Conservation (phyloP, 2,888 invertebrate genomes). For the Agriotes lineatus region DNA sequence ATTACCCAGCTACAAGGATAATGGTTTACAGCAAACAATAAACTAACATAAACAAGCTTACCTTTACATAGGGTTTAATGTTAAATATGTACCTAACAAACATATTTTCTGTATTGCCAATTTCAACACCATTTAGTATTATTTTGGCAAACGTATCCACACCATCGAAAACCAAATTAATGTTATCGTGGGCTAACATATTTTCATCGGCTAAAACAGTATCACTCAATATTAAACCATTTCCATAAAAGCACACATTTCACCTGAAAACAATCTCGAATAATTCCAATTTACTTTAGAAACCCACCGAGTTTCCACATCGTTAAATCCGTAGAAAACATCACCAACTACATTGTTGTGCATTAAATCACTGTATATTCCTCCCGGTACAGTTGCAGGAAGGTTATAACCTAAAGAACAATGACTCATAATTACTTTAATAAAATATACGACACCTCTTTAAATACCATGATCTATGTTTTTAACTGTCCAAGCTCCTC, state of each 20-base stretch:
- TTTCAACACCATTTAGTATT: conserved; percentile 74
- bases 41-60: conserved; percentile 53
- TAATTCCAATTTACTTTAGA: conserved; percentile 86
- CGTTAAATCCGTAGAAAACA: conserved; percentile 80
- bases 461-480: too few relatives aligned
- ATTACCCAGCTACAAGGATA: conserved; percentile 47
- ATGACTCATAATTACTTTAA: too few relatives aligned
- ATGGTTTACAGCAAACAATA: neutral
- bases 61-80: conserved; percentile 73
- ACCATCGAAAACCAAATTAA: conserved; percentile 82
- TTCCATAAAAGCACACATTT: neutral
- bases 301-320: conserved; percentile 86
- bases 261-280: conserved; percentile 76
- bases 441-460: too few relatives aligned
- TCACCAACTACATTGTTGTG: conserved; percentile 71
- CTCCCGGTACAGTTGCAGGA: conserved; percentile 79
- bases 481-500: too few relatives aligned
- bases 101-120: conserved; percentile 85
- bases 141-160: conserved; percentile 88
- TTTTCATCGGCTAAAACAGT: conserved; percentile 8
- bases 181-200: conserved; percentile 59
- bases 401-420: conserved; percentile 43
- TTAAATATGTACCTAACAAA: conserved; percentile 83
- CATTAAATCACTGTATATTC: conserved; percentile 82
- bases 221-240: neutral